Base-by-base conservation (phyloP, 2,797 vertebrate genomes). In the Xiphorhynchus erythropygius region DNA sequence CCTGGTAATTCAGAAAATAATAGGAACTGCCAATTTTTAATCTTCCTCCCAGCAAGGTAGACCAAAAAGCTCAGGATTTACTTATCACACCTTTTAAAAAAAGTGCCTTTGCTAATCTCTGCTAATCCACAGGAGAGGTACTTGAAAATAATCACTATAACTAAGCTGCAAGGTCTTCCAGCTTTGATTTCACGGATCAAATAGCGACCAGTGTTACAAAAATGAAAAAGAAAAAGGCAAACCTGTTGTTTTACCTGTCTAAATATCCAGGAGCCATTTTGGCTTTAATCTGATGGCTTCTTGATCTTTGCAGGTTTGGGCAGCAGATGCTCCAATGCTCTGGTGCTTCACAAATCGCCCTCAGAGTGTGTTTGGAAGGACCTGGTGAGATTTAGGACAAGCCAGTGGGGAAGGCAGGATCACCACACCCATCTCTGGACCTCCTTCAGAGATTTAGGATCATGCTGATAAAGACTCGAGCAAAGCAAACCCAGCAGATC, bases 331-430 rank as follows among this genome's bases (percentile, higher is more conserved):
- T 30, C 35, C 85, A 57, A 69, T 39, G 24, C 96, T 27, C 33
- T 87, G 53, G 77, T 37, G 21, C 85, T 96, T 73, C 96, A 96
- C 32, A 84, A 89, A 23, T 84, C 87, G 60, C 97, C 97, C 19
- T 87, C 87, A 11, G 82, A 97, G n/a, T n/a, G n/a, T n/a, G n/a
- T 98, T 24, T 97, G 97, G 97, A 96, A 98, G 62, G 94, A 97
- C 30, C 79, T 97, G 68, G 41, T 90, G 52, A 96, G 67, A 49
- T 98, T 98, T 83, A 85, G 67, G 50, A 91, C 89, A 22, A 96
- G 49, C 97, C 18, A 73, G 76, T 0, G 95, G 97, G 39, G 95
- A 97, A 60, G 95, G 37, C 17, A 78, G 64, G 75, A 49, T 33
- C 24, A 17, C 3, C 69, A 24, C 32, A 13, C 42, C 53, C 63